Evolutionary conservation across 1,140 invertebrate species (phyloP).

Genomic region (Thalassaphorura encarpata): DNA sequence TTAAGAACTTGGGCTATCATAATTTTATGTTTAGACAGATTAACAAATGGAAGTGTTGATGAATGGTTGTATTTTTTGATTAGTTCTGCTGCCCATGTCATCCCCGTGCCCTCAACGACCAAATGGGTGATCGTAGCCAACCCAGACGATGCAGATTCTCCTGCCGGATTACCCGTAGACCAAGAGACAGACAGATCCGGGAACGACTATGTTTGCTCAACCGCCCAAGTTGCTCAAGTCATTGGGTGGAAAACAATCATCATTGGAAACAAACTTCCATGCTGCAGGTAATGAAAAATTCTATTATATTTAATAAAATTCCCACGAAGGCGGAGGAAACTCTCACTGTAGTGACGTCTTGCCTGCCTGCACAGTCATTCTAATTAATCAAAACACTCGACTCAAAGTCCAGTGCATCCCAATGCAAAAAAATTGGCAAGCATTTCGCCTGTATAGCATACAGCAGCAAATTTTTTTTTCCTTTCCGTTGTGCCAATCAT

Average conservation of each 20-base stretch:
- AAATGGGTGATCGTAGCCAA: slow-evolving; percentile 31
- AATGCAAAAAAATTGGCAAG: no score
- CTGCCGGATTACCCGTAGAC: neutral
- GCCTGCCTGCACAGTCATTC: no score
- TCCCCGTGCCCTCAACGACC: slow-evolving; percentile 12
- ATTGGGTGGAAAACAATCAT: slow-evolving; percentile 31
- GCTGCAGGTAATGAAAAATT: slow-evolving; percentile 23
- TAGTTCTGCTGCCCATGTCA: slow-evolving; percentile 14
- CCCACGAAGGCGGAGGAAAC: no score
- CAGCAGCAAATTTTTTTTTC: no score
- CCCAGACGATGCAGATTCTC: slow-evolving; percentile 18
- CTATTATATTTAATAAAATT: no score
- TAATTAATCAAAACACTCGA: no score
- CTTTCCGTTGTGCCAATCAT: no score
- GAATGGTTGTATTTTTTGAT: neutral
- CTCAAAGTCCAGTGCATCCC: no score
- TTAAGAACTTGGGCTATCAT: neutral
- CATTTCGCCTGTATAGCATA: no score
- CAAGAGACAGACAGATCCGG: slow-evolving; percentile 15
- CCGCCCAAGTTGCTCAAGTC: slow-evolving; percentile 18
- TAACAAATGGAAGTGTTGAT: neutral
- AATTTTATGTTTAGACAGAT: no score
- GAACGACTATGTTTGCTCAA: slow-evolving; percentile 27
- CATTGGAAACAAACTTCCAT: slow-evolving; percentile 25
- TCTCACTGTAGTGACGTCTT: no score